Evolutionary conservation across 2,888 invertebrate genomes (phyloP), one percentile per base, ranked within the genome.

Genomic region (Baronia brevicornis): DNA sequence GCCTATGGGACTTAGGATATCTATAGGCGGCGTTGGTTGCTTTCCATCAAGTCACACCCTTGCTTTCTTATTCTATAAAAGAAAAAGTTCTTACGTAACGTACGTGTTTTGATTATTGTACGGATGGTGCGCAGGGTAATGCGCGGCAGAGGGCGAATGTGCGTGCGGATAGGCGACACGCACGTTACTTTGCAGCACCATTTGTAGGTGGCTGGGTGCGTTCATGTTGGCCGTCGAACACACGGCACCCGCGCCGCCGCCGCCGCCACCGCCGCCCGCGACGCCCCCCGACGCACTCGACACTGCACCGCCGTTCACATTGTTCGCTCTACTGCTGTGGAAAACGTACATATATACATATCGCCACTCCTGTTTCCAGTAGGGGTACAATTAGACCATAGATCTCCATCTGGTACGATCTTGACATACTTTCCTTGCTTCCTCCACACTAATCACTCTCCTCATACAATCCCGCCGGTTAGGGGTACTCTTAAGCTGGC

Each of bases 181-280:
- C 23, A 61, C 59, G 43, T 54, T 62, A 44, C 77, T 77, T 47
- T 85, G 82, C 51, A 86, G 74, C 48, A 84, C 82, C 60, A 75
- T 71, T 50, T 84, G 85, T 45, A 85, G 65, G 45, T 84, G 84
- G 46, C 78, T 74, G 48, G 65, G 61, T 39, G 49, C 45, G 41
- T 32, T 39, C 31, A 32, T 39, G 33, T 12, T 25, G 23, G 20
- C 32, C 18, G 26, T 36, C 20, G 34, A 33, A 36, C 29, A 44
- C 32, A 33, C 30, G 35, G 34, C 36, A 33, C 37, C 34, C 32
- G 36, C 26, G 33, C 25, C 20, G 22, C 17, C 34, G 11, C 36
- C 27, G 23, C 30, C 34, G 42, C 30, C 38, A 27, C 36, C 38
- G 44, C 41, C 39, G 36, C 39, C 34, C 33, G 38, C 38, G 38